phyloP scores from a whole-genome alignment of 2,888 invertebrate genomes.

The Tachina fera region DNA sequence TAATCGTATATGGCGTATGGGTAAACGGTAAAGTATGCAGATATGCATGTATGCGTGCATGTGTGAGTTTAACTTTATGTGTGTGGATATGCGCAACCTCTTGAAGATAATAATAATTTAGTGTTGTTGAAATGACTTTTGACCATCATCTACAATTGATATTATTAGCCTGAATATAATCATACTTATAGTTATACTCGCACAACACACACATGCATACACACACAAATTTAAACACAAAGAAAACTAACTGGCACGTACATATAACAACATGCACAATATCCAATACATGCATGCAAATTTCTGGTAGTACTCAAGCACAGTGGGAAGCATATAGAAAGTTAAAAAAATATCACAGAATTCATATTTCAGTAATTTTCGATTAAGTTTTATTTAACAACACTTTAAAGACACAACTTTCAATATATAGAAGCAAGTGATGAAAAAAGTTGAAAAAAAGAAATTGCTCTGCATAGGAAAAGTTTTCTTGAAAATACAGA shows the following conservation, averaged over 20 bases:
- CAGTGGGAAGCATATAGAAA: neutral
- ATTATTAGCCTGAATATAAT: conserved; percentile 76
- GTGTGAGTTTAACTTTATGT: conserved; percentile 29
- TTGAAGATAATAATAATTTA: conserved; percentile 84
- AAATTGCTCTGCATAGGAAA: no score
- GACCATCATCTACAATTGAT: conserved; percentile 83
- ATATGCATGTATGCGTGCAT: conserved; percentile 43
- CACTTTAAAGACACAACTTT: neutral
- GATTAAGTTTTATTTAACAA: neutral
- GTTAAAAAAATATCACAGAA: no score
- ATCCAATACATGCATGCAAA: neutral
- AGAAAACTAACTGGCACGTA: conserved; percentile 44
- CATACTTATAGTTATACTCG: conserved; percentile 58
- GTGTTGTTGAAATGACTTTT: conserved; percentile 84
- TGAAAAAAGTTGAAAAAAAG: no score
- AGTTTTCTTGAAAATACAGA: no score
- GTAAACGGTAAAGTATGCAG: conserved; percentile 20
- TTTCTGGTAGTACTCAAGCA: neutral
- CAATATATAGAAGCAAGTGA: no score
- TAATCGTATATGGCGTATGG: conserved; percentile 28
- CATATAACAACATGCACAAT: neutral
- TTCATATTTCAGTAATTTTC: neutral
- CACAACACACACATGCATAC: conserved; percentile 19
- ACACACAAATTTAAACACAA: conserved; percentile 21
- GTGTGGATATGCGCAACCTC: conserved; percentile 80